Percentiles rank a stretch among this genome's conserved stretches.
Conservation (phyloP, 1,140 invertebrate species). For the Atta cephalotes region DNA sequence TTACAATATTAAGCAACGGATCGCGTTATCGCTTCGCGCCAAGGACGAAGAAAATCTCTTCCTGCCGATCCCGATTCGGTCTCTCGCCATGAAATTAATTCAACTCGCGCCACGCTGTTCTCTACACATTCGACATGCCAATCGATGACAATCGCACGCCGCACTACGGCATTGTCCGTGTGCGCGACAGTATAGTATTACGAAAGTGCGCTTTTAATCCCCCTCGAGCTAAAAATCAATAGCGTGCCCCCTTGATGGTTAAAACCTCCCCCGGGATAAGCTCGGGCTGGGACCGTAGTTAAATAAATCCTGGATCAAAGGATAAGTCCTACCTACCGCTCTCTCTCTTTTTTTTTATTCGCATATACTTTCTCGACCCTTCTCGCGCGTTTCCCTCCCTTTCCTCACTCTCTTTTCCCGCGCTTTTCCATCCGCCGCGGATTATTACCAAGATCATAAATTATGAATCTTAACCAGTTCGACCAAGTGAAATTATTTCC, state of each 20-base stretch:
- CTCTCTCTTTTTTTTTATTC: slow-evolving; percentile 63
- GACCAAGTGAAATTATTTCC: slow-evolving; percentile 79
- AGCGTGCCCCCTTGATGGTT: slow-evolving; percentile 82
- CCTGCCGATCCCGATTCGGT: slow-evolving; percentile 15
- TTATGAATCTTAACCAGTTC: slow-evolving; percentile 83
- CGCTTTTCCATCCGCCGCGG: slow-evolving; percentile 65
- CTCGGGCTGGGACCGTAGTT: slow-evolving; percentile 85
- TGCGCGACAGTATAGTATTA: slow-evolving; percentile 69
- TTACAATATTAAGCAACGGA: neutral
- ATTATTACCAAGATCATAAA: slow-evolving; percentile 84
- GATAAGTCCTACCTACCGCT: slow-evolving; percentile 81
- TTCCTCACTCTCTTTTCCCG: neutral
- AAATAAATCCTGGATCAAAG: slow-evolving; percentile 87
- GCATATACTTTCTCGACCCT: slow-evolving; percentile 65
- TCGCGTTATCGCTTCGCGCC: slow-evolving; percentile 27
- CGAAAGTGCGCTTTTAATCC: slow-evolving; percentile 85
- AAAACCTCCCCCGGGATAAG: slow-evolving; percentile 86
- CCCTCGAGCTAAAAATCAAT: slow-evolving; percentile 86
- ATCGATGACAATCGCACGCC: slow-evolving; percentile 65
- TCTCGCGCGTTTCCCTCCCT: neutral
- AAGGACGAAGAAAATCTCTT: slow-evolving; percentile 7
- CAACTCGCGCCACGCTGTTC: slow-evolving; percentile 30
- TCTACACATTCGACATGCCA: neutral
- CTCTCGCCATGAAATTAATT: slow-evolving; percentile 51
- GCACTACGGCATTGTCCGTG: slow-evolving; percentile 28